phyloP scores from a whole-genome alignment of 2,113 vertebrate genomes.

The Triplophysa rosa region DNA sequence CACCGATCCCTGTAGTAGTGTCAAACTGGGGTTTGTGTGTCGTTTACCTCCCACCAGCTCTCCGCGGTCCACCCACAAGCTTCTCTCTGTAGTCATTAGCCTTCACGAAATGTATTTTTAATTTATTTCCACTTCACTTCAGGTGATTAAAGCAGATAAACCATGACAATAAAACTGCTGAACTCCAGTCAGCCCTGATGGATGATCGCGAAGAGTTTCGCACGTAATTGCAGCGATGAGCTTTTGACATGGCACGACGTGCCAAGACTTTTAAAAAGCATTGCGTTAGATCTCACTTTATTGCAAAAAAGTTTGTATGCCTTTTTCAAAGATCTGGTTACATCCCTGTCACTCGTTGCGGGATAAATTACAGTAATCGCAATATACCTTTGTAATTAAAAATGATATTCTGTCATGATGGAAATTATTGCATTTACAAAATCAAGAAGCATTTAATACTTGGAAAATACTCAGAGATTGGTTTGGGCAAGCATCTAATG shows the following conservation, averaged over 20 bases:
- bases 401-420: constrained; percentile 6
- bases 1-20: neutral
- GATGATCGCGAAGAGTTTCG: constrained; percentile 12
- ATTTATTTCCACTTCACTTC: constrained; percentile 48
- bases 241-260: neutral
- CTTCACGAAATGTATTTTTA: constrained; percentile 24
- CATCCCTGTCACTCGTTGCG: constrained; percentile 8
- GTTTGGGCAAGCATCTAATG: no score
- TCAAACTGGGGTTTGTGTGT: constrained; percentile 7
- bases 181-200: constrained; percentile 9
- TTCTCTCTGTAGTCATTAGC: constrained; percentile 33
- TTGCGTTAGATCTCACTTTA: neutral
- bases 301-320: neutral
- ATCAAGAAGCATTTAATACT: neutral
- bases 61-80: constrained; percentile 4
- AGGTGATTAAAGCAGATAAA: constrained; percentile 44
- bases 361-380: constrained; percentile 24
- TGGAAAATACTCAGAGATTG: neutral
- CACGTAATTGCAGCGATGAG: constrained; percentile 3
- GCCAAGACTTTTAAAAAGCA: neutral
- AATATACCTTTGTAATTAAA: constrained; percentile 33
- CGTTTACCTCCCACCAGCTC: neutral
- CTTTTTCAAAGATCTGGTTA: constrained; percentile 3
- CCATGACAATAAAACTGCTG: constrained; percentile 24
- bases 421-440: neutral